Base-by-base conservation (phyloP, 2,797 vertebrate genomes). In the Helicolenus hilgendorfi region DNA sequence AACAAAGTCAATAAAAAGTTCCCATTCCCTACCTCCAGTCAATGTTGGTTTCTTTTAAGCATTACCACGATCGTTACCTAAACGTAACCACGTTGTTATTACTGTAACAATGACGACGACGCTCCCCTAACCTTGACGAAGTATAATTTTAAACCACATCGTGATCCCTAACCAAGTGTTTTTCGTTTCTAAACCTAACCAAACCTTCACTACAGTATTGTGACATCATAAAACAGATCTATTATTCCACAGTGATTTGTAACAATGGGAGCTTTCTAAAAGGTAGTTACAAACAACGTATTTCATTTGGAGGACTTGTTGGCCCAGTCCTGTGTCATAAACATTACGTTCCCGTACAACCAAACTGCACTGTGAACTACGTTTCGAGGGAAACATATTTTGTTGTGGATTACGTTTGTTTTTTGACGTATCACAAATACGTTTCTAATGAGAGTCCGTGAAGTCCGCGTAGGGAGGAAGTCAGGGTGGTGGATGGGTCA, bases 241-340 rank as follows among this genome's bases (percentile, higher is more conserved):
- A 0, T 22, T 78, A 56, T 49, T 11, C 9, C 15, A 49, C 29
- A n/a, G 13, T 38, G 7, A 41, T 67, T 67, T 67, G 14, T 18
- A 68, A 27, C 36, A 64, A 63, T n/a, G 7, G 1, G n/a, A 2
- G 7, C 11, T 3, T 67, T 26, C 22, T 6, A 24, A 38, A 36
- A 13, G 33, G 1, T 2, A 31, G 0, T 62, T 29, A 62, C 59
- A 62, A 31, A 31, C 27, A 64, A 64, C 2, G 10, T 11, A 63
- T 63, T 33, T 7, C 1, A 11, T 35, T 33, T 20, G 13, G 8
- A 62, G 59, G 59, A 62, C 59, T 31, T 22, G 31, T 8, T 45
- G 6, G 2, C 41, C 15, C 41, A 45, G 41, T 5, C 41, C 0
- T 18, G 0, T 45, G 14, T 45, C 41, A 6, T 18, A 0, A 45